These are phyloP conservation scores for Empis stercorea DNA, from an alignment of 2,888 invertebrate species.

Conservation along the genomic window DNA sequence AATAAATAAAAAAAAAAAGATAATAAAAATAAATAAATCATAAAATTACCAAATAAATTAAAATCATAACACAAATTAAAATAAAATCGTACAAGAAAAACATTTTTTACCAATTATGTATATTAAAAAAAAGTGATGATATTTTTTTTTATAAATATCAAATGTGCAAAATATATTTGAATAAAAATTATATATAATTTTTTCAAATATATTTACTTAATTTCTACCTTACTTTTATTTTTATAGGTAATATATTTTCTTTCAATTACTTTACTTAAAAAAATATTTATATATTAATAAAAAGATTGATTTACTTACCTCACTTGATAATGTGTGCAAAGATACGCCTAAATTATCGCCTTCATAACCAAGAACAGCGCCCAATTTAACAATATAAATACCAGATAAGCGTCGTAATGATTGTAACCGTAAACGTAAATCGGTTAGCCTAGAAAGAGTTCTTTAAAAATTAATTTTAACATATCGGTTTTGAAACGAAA, in stretches of 20 bases:
- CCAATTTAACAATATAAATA: slow-evolving; percentile 69
- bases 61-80: slow-evolving; percentile 11
- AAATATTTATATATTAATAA: no score
- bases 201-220: background rate
- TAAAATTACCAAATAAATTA: slow-evolving; percentile 5
- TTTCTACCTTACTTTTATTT: background rate
- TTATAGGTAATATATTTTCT: background rate
- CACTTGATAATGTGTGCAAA: slow-evolving; percentile 41
- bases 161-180: background rate
- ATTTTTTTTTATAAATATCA: no score
- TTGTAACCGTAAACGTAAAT: slow-evolving; percentile 65
- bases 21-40: slow-evolving; percentile 21
- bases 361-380: slow-evolving; percentile 59
- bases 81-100: slow-evolving; percentile 4
- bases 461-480: slow-evolving; percentile 23
- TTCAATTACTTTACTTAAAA: background rate
- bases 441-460: slow-evolving; percentile 50
- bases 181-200: background rate
- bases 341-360: slow-evolving; percentile 45
- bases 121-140: background rate
- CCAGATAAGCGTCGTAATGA: slow-evolving; percentile 70
- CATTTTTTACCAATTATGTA: background rate
- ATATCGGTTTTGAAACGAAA: slow-evolving; percentile 14
- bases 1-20: slow-evolving; percentile 21
- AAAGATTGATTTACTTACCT: slow-evolving; percentile 37